Conservation (phyloP, 2,888 invertebrate species). For the Tetheella fluctuosa region DNA sequence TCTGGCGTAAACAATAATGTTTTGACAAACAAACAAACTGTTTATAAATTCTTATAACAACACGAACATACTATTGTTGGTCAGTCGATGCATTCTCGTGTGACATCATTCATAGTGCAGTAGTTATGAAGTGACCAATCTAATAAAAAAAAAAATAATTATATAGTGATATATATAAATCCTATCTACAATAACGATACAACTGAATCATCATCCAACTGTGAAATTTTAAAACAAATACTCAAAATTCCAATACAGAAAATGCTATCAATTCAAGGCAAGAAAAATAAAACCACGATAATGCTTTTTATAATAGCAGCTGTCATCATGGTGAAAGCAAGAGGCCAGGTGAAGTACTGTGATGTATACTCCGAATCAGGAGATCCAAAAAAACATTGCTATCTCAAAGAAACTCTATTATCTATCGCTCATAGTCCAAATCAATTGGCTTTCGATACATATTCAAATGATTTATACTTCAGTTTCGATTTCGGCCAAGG, state of each 20-base stretch:
- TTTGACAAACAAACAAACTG: neutral
- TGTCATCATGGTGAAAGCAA: constrained; percentile 24
- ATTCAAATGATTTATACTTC: constrained; percentile 63
- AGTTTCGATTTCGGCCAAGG: constrained; percentile 71
- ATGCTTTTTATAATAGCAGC: constrained; percentile 23
- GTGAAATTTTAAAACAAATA: neutral
- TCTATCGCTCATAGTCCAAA: constrained; percentile 66
- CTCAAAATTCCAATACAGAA: neutral
- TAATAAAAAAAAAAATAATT: too few relatives aligned
- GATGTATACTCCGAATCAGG: constrained; percentile 32
- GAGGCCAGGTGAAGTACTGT: constrained; percentile 43
- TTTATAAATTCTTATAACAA: neutral
- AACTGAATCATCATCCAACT: neutral
- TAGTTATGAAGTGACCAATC: too few relatives aligned
- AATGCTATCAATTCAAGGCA: neutral
- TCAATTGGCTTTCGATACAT: constrained; percentile 63
- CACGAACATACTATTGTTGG: neutral
- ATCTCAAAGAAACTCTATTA: constrained; percentile 57
- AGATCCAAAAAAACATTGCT: constrained; percentile 56
- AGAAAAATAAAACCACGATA: neutral
- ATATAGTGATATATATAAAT: too few relatives aligned
- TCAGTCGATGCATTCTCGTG: neutral
- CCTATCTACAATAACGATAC: too few relatives aligned
- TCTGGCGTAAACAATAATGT: too few relatives aligned
- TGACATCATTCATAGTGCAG: neutral